phyloP scores from a whole-genome alignment of 2,888 invertebrate genomes.

The Anthrax anthrax region DNA sequence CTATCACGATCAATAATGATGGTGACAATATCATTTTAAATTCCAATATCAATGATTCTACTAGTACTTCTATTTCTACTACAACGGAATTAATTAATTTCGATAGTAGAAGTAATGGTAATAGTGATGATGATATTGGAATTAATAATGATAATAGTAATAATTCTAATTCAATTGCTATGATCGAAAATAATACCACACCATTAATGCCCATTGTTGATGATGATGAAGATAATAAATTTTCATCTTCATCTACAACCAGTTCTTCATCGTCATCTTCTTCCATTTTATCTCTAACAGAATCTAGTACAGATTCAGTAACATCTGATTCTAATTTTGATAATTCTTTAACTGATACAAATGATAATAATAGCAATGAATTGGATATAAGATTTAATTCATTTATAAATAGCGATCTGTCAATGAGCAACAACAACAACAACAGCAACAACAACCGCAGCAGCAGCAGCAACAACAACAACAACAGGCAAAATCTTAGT shows the following conservation, averaged over 20 bases:
- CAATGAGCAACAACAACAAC: background rate
- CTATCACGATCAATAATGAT: background rate
- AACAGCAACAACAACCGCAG: background rate
- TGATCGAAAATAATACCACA: background rate
- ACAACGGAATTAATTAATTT: background rate
- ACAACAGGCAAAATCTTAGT: background rate
- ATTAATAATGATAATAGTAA: too few species aligned
- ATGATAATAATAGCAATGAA: background rate
- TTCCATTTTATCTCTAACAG: too few species aligned
- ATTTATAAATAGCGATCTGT: background rate
- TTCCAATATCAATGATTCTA: constrained; percentile 2
- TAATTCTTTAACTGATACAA: constrained; percentile 1
- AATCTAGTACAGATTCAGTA: constrained; percentile 1
- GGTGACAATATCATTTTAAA: constrained; percentile 11
- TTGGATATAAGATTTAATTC: constrained; percentile 1
- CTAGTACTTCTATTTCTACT: constrained; percentile 6
- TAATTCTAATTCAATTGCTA: constrained; percentile 12
- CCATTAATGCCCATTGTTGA: too few species aligned
- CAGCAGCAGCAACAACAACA: constrained; percentile 12
- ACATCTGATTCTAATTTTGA: constrained; percentile 1
- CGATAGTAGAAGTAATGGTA: constrained; percentile 12
- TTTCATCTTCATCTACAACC: background rate
- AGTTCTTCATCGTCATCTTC: background rate
- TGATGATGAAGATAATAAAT: background rate
- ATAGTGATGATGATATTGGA: constrained; percentile 6